Evolutionary conservation across 2,888 invertebrate species (phyloP).

Genomic region (Chalcosyrphus nemorum): DNA sequence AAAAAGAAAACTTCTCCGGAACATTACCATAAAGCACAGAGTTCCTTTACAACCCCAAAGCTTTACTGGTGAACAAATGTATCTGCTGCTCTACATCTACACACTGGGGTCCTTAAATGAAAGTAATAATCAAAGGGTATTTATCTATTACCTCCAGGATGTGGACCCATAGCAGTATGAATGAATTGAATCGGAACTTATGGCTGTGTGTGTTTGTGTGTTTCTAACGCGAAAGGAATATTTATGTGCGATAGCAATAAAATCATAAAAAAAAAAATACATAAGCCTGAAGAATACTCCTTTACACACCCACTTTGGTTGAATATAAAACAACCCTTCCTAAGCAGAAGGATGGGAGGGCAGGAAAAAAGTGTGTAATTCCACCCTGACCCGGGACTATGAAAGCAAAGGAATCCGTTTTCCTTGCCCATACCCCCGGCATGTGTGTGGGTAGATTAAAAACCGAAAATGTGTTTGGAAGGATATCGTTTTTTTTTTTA

Average conservation of each 20-base stretch:
- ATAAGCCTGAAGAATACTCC: conserved; percentile 35
- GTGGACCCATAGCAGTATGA: conserved; percentile 60
- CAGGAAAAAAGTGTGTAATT: conserved; percentile 62
- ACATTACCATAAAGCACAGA: conserved; percentile 64
- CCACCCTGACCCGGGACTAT: conserved; percentile 52
- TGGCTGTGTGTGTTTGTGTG: conserved; percentile 13
- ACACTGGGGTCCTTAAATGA: conserved; percentile 56
- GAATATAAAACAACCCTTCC: conserved; percentile 33
- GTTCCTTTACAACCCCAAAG: conserved; percentile 50
- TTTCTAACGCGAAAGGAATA: conserved; percentile 52
- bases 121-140: conserved; percentile 71
- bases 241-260: conserved; percentile 68
- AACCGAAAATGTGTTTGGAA: conserved; percentile 66
- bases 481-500: neutral
- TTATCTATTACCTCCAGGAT: conserved; percentile 71
- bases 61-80: conserved; percentile 40
- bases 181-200: conserved; percentile 67
- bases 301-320: neutral
- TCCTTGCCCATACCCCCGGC: neutral
- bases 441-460: conserved; percentile 59
- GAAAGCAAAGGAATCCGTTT: conserved; percentile 24
- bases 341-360: neutral
- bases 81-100: conserved; percentile 67
- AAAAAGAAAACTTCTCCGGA: conserved; percentile 24
- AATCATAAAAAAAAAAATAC: conserved; percentile 52